phyloP scores from a whole-genome alignment of 2,797 vertebrate genomes.

The Setipinna tenuifilis region DNA sequence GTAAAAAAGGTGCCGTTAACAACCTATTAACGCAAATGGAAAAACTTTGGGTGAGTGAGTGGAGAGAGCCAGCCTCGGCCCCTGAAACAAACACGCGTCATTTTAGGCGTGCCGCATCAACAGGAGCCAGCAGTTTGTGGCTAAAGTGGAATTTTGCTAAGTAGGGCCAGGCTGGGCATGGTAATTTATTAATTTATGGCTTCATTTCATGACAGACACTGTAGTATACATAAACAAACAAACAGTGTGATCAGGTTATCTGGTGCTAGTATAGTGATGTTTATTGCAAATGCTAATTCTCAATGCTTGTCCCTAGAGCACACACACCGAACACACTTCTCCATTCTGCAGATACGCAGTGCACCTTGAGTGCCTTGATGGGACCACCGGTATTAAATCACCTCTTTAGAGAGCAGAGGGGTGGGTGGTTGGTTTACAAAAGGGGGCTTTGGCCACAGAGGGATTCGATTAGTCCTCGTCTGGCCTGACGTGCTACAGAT shows the following conservation, averaged over 20 bases:
- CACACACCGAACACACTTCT: background rate
- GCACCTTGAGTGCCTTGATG: conserved; percentile 8
- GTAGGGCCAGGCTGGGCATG: too few relatives aligned
- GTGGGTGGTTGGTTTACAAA: background rate
- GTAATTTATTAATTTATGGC: too few relatives aligned
- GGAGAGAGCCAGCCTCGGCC: background rate
- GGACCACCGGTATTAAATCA: conserved; percentile 18
- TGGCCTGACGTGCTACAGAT: conserved; percentile 49
- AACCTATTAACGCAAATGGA: conserved; percentile 4
- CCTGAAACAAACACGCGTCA: conserved; percentile 8
- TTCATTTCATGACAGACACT: too few relatives aligned
- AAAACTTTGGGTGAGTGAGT: background rate
- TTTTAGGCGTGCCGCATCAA: background rate
- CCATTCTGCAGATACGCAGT: background rate
- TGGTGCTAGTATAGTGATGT: too few relatives aligned
- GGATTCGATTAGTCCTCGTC: conserved; percentile 33
- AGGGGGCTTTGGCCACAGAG: conserved; percentile 16
- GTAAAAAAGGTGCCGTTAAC: background rate
- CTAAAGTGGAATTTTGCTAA: background rate
- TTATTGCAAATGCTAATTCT: too few relatives aligned
- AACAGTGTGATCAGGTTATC: too few relatives aligned
- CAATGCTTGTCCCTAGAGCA: too few relatives aligned
- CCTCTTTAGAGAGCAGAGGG: conserved; percentile 2
- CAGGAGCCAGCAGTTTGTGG: background rate
- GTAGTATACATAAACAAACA: too few relatives aligned